Evolutionary conservation across 2,113 vertebrate genomes (phyloP).

Genomic region (Chascanopsetta lugubris): DNA sequence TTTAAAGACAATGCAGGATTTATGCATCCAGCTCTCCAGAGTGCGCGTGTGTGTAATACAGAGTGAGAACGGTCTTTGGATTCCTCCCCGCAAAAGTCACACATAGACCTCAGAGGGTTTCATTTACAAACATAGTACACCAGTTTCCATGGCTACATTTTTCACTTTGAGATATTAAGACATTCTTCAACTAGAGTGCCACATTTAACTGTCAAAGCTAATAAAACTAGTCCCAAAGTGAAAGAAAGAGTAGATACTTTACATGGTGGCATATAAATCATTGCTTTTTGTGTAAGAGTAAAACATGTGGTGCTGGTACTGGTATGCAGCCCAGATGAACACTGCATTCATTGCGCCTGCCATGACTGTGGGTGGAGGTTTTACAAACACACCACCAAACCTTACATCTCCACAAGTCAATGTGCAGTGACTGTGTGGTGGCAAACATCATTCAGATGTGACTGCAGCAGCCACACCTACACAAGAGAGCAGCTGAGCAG

Average conservation of each 20-base stretch:
- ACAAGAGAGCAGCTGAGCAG: conserved; percentile 7
- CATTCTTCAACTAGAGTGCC: too few species aligned
- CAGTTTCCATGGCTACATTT: too few species aligned
- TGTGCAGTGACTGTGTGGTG: neutral
- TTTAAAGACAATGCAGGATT: conserved; percentile 22
- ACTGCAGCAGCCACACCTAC: neutral
- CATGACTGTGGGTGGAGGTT: neutral
- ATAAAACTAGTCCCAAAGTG: too few species aligned
- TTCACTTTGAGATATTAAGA: neutral
- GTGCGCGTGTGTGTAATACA: too few species aligned
- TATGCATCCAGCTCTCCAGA: too few species aligned
- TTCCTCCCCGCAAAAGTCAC: neutral
- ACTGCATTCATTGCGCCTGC: neutral
- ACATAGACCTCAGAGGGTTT: neutral
- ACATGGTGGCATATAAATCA: neutral
- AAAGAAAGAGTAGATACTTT: neutral
- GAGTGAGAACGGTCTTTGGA: neutral
- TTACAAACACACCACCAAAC: neutral
- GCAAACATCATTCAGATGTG: neutral
- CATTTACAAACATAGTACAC: neutral
- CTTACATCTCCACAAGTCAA: neutral
- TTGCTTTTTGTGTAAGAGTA: neutral
- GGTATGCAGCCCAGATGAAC: conserved; percentile 17
- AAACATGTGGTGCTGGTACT: neutral
- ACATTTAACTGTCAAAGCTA: too few species aligned